Evolutionary conservation across 2,113 vertebrate species (phyloP), one percentile per base, ranked within the genome.

Genomic region (Xenopus borealis): DNA sequence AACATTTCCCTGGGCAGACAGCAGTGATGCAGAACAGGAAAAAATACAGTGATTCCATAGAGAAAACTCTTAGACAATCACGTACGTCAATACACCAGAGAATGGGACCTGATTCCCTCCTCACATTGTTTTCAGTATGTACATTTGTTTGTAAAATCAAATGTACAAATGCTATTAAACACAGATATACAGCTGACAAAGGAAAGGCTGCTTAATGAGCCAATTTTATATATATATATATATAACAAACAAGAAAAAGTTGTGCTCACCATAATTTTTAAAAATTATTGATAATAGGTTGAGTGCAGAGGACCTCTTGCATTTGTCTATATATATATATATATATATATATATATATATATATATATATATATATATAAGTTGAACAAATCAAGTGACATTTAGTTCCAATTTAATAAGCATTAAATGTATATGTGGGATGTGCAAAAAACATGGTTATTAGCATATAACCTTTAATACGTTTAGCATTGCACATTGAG

Each of bases 11-110:
- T 8, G 63, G 50, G 57, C 52, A 58, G 72, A 45, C 33, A 44
- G 40, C 62, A 46, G 12, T 66, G 63, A 58, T 66, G 72, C 72
- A 46, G 72, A 73, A 57, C 62, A 72, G 50, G 62, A 65, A 65
- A 50, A 63, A 73, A 57, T 73, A 73, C 20, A 50, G 52, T 20
- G 12, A 44, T 7, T 58, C 62, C 63, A 23, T 33, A 7, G 62
- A 19, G 72, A 66, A 58, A 73, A 64, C 61, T 46, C 27, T 55
- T 17, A 23, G n/a, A 57, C 62, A 72, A 53, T 64, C 71, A 55
- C 52, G 16, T 73, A 62, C 12, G 2, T 57, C 1, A 14, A 23
- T 45, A 30, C 63, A 27, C 63, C 8, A 65, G 63, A 47, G 64
- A 47, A 58, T 55, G 16, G 47, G 27, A 66, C 52, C 63, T 58